Conservation (phyloP, 2,888 invertebrate species). For the Lacanobia wlatinum region DNA sequence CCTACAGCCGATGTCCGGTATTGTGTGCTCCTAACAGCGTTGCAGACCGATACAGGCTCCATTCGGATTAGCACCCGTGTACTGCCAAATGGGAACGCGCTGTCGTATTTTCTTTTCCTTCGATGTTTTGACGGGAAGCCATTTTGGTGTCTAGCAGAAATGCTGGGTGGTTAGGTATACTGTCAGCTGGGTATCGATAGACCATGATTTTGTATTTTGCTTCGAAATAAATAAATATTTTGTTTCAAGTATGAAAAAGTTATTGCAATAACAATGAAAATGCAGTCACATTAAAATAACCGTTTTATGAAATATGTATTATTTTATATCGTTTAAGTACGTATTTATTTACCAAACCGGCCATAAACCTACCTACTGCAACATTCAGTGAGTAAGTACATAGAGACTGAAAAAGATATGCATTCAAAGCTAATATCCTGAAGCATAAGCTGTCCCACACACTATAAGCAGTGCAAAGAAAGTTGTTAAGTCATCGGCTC, state of each 20-base stretch:
- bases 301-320: background rate
- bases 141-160: constrained; percentile 11
- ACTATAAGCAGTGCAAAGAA: constrained; percentile 15
- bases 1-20: constrained; percentile 19
- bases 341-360: background rate
- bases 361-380: background rate
- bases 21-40: constrained; percentile 50
- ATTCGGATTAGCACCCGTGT: constrained; percentile 45
- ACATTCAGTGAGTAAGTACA: background rate
- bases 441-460: background rate
- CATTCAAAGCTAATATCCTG: background rate
- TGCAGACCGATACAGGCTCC: constrained; percentile 24
- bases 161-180: background rate
- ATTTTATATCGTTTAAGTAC: background rate
- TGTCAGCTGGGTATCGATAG: background rate
- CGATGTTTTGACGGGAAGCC: constrained; percentile 5
- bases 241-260: background rate
- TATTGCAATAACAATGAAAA: background rate
- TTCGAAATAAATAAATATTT: background rate
- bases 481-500: background rate
- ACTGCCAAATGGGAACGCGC: constrained; percentile 16
- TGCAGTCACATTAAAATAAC: background rate
- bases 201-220: background rate
- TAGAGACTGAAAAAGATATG: background rate
- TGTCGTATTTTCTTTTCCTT: constrained; percentile 18